Base-by-base conservation (phyloP, 2,797 vertebrate species). In the Gallinago nigripennis region DNA sequence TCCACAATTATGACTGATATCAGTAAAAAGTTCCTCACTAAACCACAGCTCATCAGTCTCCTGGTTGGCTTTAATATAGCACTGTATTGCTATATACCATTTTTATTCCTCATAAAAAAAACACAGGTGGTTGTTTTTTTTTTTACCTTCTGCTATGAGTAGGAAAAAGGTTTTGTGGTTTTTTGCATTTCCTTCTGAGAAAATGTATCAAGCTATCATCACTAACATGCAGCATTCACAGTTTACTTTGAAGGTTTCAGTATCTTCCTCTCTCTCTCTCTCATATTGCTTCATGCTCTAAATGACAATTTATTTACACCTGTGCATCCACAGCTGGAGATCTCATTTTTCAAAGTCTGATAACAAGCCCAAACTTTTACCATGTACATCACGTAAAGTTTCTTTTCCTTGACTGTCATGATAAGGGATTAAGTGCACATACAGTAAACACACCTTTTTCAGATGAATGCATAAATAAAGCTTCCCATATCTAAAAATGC, bases 381-480 rank as follows among this genome's bases (percentile, higher is more conserved):
- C 23, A n/a, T 23, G 14, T 23, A 30, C 35, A 28, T 48, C 46
- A 56, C 2, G 2, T 66, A 78, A 41, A 53, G 28, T 63, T 69
- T 60, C 39, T 35, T 68, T 53, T 39, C 68, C 31, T 37, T 78
- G 37, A 39, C 35, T 65, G 18, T 35, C 43, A 27, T 6, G 11
- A 35, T 84, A 86, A 93, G 37, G 68, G 24, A n/a, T 82, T 88
- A 73, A 60, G 58, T 64, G 85, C 53, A 87, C 17, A 33, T 61
- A 90, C 54, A 73, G 39, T 88, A 54, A 45, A 56, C 11, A 19
- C 12, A n/a, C 12, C 43, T 48, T 58, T 64, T 82, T n/a, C 57
- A 51, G 60, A 45, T 28, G 24, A 17, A 56, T 46, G 43, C 43
- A 50, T 33, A 57, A 57, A 64, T 63, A 69, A 17, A 78, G 16